Base-by-base conservation (phyloP, 2,888 invertebrate species). In the Crepidodera aurea region DNA sequence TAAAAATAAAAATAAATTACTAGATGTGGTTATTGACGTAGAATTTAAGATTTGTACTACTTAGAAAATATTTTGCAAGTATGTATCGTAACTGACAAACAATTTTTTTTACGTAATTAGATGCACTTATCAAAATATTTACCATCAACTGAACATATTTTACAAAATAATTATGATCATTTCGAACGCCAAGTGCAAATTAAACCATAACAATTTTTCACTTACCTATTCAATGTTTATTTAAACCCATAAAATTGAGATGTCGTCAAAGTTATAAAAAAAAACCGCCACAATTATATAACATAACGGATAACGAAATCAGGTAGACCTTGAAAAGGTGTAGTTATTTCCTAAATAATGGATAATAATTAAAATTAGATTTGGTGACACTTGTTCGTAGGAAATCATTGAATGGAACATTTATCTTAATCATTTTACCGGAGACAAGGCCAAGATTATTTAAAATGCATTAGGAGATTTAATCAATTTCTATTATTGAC, bases 361-460 rank as follows among this genome's bases (percentile, higher is more conserved):
- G 60, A 64, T 44, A 60, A 64, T 58, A 60, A 66, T 66, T 64
- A 66, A 64, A 66, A 66, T 66, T 66, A 62, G 66, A 66, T 66
- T 66, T 66, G 66, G 66, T 66, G 66, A 66, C 66, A 64, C 29
- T 63, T 37, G 59, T 66, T 63, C 56, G 46, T 39, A 29, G 40
- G 37, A 40, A 66, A 55, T 54, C 60, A 54, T 29, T 48, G 57
- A 62, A 22, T 51, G 66, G 66, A 66, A 66, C 63, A 19, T 37
- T 53, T 29, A 44, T 60, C 56, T 46, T 58, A 55, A 44, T 54
- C 42, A 16, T 18, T 27, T 29, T 54, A 42, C 29, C 27, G 16
- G 15, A 3, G 37, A 27, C 54, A 54, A 54, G 54, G 54, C 42
- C 42, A 42, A 54, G 8, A 22, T 22, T 54, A 54, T 54, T 54